phyloP scores from a whole-genome alignment of 2,113 vertebrate species.

The Pangasianodon hypophthalmus region DNA sequence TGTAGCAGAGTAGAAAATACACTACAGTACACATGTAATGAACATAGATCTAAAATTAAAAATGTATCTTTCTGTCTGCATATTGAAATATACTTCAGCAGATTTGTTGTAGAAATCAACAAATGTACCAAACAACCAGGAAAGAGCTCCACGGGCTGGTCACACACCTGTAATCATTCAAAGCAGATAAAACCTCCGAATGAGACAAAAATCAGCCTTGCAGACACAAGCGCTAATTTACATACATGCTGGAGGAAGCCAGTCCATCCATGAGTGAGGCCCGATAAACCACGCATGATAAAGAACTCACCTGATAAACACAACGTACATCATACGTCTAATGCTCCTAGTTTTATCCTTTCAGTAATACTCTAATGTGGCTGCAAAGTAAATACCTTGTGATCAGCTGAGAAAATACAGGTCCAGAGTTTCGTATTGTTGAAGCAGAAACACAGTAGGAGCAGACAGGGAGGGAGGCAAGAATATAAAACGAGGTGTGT shows the following conservation, averaged over 20 bases:
- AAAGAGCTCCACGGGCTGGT: neutral
- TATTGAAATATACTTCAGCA: neutral
- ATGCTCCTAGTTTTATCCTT: neutral
- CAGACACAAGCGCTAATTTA: neutral
- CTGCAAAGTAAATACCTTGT: neutral
- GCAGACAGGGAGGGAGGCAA: constrained; percentile 10
- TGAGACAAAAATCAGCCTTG: constrained; percentile 43
- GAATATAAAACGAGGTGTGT: constrained; percentile 35
- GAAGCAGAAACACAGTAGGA: constrained; percentile 24
- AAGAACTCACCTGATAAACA: neutral
- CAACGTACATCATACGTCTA: neutral
- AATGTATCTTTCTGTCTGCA: neutral
- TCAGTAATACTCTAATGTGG: neutral
- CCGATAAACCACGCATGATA: neutral
- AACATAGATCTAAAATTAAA: neutral
- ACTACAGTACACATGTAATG: too few relatives aligned
- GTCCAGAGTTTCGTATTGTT: constrained; percentile 14
- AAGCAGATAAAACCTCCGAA: constrained; percentile 4
- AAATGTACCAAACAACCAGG: neutral
- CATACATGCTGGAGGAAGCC: neutral
- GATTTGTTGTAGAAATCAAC: neutral
- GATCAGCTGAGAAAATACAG: constrained; percentile 21
- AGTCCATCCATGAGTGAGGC: neutral
- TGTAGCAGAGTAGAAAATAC: neutral
- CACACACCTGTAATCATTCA: neutral